Evolutionary conservation across 2,113 vertebrate genomes (phyloP).

Genomic region (Gavia stellata): DNA sequence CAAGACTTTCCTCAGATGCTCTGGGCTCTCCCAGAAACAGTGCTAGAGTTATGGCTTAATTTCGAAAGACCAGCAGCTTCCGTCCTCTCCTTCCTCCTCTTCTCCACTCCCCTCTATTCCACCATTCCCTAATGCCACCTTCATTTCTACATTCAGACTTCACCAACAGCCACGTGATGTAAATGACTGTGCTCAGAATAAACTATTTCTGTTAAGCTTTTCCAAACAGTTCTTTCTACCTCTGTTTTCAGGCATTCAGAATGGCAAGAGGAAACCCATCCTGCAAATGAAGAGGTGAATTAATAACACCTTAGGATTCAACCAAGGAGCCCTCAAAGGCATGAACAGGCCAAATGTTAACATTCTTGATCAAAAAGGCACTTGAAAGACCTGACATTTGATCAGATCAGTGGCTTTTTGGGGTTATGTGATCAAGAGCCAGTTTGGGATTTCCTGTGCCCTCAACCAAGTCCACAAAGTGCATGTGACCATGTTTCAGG

Average conservation of each 20-base stretch:
- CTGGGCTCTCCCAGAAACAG: background rate
- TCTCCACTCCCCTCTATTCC: background rate
- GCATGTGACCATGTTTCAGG: background rate
- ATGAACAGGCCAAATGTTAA: background rate
- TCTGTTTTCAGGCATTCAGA: background rate
- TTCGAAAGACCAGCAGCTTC: background rate
- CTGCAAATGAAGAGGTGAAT: background rate
- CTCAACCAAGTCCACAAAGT: background rate
- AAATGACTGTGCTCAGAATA: background rate
- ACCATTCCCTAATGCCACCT: background rate
- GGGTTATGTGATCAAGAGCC: background rate
- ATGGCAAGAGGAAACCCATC: background rate
- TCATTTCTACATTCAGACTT: background rate
- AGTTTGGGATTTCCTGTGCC: background rate
- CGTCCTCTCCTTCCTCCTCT: background rate
- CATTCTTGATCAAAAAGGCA: background rate
- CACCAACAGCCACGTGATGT: background rate
- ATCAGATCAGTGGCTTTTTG: background rate
- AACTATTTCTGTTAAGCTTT: background rate
- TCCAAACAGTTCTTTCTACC: background rate
- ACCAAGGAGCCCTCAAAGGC: background rate
- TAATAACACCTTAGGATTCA: background rate
- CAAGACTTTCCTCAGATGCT: background rate
- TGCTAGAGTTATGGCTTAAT: background rate
- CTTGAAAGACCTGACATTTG: background rate